phyloP scores from a whole-genome alignment of 2,113 vertebrate genomes.

The Solenodon paradoxus region DNA sequence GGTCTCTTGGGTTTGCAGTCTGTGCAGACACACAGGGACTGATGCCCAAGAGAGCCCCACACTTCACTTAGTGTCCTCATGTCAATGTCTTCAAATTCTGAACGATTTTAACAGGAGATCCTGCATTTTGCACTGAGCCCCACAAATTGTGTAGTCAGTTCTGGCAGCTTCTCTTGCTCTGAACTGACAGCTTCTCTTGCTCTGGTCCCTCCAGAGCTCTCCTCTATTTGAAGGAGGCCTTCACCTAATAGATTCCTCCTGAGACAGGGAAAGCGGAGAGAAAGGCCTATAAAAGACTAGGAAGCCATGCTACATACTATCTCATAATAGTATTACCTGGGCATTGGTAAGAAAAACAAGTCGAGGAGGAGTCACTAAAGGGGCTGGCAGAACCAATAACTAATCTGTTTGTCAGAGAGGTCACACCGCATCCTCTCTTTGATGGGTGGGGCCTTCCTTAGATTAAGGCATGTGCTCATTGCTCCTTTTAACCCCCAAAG shows the following conservation, averaged over 20 bases:
- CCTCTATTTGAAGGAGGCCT: neutral
- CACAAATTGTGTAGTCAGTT: neutral
- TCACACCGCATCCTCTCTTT: too few species aligned
- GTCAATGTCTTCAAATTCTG: neutral
- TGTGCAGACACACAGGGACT: neutral
- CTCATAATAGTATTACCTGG: too few species aligned
- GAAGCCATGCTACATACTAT: too few species aligned
- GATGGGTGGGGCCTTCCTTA: too few species aligned
- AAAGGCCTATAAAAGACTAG: too few species aligned
- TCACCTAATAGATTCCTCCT: neutral
- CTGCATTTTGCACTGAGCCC: neutral
- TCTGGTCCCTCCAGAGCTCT: neutral
- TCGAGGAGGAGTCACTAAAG: too few species aligned
- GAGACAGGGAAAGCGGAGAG: too few species aligned
- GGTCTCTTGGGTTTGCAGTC: accelerated
- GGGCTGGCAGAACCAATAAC: too few species aligned
- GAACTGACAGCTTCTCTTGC: neutral
- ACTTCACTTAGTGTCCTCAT: neutral
- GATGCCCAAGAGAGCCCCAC: accelerated
- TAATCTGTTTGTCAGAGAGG: too few species aligned
- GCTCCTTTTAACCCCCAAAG: too few species aligned
- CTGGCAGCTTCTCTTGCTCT: neutral
- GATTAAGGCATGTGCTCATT: too few species aligned
- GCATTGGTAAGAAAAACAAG: too few species aligned
- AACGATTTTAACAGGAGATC: neutral